A percentile compares a stretch with the other conserved stretches of the same genome.
Evolutionary conservation across 1,140 invertebrate species (phyloP).

Genomic region (Halictus rubicundus): DNA sequence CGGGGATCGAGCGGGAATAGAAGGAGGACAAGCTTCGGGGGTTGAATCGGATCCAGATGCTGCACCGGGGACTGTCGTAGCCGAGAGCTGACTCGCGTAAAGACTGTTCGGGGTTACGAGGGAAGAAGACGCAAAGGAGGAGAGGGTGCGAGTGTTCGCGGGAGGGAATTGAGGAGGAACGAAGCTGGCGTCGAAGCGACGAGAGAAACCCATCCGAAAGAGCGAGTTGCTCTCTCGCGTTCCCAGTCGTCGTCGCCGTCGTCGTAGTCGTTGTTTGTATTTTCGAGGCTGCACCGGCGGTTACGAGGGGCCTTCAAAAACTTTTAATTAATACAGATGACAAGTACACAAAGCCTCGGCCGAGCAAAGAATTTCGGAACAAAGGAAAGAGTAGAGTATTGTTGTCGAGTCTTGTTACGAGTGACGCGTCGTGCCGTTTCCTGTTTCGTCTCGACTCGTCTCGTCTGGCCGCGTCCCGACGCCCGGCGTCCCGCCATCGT

Average conservation of each 20-base stretch:
- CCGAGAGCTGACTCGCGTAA: neutral
- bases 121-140: neutral
- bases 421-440: conserved; percentile 45
- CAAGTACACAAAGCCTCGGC: conserved; percentile 67
- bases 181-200: conserved; percentile 3
- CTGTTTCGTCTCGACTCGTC: too few species aligned
- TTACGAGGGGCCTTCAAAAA: conserved; percentile 67
- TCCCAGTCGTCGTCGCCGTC: conserved; percentile 18
- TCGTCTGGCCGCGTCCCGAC: too few species aligned
- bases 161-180: neutral
- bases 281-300: conserved; percentile 45
- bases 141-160: too few species aligned
- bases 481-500: too few species aligned
- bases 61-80: neutral
- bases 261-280: conserved; percentile 41
- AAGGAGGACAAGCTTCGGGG: neutral
- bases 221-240: conserved; percentile 18
- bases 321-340: conserved; percentile 74
- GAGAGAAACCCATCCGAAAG: neutral
- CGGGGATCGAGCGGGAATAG: neutral
- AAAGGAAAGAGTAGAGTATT: conserved; percentile 73
- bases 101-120: conserved; percentile 6
- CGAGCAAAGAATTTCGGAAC: conserved; percentile 72
- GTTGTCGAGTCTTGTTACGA: conserved; percentile 74
- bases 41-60: neutral